These are phyloP conservation scores for Tringa solitaria DNA, from an alignment of 2,113 vertebrate species.

Conservation along the genomic window DNA sequence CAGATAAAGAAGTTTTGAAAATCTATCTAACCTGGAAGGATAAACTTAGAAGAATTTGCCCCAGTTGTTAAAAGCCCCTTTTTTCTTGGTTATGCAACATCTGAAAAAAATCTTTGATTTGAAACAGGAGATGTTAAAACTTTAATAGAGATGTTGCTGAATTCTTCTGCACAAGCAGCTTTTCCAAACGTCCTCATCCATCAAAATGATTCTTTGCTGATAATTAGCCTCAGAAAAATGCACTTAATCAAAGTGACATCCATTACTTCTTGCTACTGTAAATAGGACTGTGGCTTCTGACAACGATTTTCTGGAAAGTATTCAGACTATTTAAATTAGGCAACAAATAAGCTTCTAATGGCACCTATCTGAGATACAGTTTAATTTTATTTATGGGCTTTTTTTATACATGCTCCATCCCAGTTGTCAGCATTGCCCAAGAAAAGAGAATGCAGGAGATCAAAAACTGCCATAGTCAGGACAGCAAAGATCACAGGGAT, in stretches of 20 bases:
- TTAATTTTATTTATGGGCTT: conserved; percentile 28
- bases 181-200: conserved; percentile 13
- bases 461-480: not conserved
- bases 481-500: conserved; percentile 22
- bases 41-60: not conserved
- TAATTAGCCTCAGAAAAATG: conserved; percentile 46
- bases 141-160: not conserved
- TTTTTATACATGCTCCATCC: not conserved
- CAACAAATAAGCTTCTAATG: conserved; percentile 20
- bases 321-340: conserved; percentile 44
- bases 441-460: conserved; percentile 6
- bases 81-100: conserved; percentile 7
- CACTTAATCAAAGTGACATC: conserved; percentile 54
- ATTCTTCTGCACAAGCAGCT: not conserved
- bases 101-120: conserved; percentile 13
- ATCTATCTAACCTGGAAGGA: not conserved
- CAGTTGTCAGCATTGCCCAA: conserved; percentile 27
- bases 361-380: not conserved
- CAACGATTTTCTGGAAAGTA: conserved; percentile 28
- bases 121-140: not conserved
- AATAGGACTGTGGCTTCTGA: conserved; percentile 47
- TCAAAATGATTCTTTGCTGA: conserved; percentile 1
- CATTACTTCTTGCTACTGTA: conserved; percentile 11
- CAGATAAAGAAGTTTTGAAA: not conserved
- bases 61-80: not conserved